Evolutionary conservation across 2,888 invertebrate species (phyloP), one percentile per base, ranked within the genome.

Genomic region (Drosophila meridionalis): DNA sequence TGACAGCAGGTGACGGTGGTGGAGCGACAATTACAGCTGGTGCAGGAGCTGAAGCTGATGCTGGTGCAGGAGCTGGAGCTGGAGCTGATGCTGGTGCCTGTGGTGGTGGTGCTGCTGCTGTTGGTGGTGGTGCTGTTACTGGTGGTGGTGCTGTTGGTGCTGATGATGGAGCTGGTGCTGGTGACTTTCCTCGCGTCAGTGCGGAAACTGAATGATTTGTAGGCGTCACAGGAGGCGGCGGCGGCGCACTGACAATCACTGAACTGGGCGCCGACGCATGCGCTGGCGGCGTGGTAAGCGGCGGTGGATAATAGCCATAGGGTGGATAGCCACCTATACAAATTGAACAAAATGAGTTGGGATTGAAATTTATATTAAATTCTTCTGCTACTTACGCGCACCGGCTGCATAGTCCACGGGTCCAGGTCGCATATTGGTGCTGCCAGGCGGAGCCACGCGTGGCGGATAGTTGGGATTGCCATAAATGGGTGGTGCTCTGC

Each of bases 391-490:
- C 92, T 91, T 85, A 92, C 92, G 91, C 78, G 92, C 77, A 64
- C 90, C 89, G 36, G 87, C 67, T 28, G 90, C 76, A 69, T 88
- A 92, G 62, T 93, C 92, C 8, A 89, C 83, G 14, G 81, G 80
- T 20, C 91, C 90, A 1, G 90, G 81, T 45, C 91, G 80, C 76
- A 91, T 81, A 62, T 73, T 80, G 32, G 73, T 76, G 26, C 82
- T 82, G 40, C 83, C 85, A 26, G 91, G 86, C n/a, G 90, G 89
- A 59, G 82, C 84, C 45, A 80, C 84, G 6, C 92, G 91, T 9
- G 92, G 92, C 8, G 90, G 88, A 80, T 87, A 93, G 56, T 91
- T 92, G 8, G 93, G 93, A 76, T 89, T 92, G 30, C 92, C 92
- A 68, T 90, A 93, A 57, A 93, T 90, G 20, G 93, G 86, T 12